These are phyloP conservation scores for Caenorhabditis japonica DNA, from an alignment of 2,888 invertebrate genomes.

Conservation along the genomic window DNA sequence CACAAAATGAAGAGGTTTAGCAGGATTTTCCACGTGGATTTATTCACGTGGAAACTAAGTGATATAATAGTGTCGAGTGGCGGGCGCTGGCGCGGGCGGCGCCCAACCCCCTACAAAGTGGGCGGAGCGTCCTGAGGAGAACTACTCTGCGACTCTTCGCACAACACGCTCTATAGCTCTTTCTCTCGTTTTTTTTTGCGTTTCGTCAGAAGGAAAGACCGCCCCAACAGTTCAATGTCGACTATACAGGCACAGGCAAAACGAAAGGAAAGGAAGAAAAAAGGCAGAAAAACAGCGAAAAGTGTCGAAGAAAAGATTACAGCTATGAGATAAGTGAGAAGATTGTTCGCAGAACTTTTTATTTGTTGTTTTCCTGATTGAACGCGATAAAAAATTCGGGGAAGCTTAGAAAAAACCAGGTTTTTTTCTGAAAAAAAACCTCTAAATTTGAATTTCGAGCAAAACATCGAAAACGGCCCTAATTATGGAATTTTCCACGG, in stretches of 20 bases:
- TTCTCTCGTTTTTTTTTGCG: too few species aligned
- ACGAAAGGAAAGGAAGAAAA: constrained; percentile 11
- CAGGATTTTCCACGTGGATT: too few species aligned
- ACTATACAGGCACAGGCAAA: neutral
- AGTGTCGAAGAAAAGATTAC: constrained; percentile 25
- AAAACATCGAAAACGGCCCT: neutral
- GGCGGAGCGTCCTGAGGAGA: constrained; percentile 19
- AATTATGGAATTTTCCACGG: too few species aligned
- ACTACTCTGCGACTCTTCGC: constrained; percentile 14
- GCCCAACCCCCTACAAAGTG: constrained; percentile 29
- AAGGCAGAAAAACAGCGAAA: constrained; percentile 15
- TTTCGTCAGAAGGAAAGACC: too few species aligned
- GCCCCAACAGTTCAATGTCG: constrained; percentile 3
- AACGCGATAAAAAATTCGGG: too few species aligned
- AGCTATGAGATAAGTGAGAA: constrained; percentile 31
- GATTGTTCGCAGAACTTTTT: neutral
- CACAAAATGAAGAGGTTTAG: too few species aligned
- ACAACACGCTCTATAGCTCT: constrained; percentile 3
- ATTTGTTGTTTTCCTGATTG: constrained; percentile 3
- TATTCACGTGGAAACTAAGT: too few species aligned
- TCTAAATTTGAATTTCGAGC: neutral
- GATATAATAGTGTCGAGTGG: too few species aligned
- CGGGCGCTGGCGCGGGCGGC: constrained; percentile 19
- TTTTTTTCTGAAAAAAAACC: too few species aligned
- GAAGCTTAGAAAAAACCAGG: too few species aligned